Evolutionary conservation across 2,888 invertebrate species (phyloP), one percentile per base, ranked within the genome.

Genomic region (Blastobasis adustella): DNA sequence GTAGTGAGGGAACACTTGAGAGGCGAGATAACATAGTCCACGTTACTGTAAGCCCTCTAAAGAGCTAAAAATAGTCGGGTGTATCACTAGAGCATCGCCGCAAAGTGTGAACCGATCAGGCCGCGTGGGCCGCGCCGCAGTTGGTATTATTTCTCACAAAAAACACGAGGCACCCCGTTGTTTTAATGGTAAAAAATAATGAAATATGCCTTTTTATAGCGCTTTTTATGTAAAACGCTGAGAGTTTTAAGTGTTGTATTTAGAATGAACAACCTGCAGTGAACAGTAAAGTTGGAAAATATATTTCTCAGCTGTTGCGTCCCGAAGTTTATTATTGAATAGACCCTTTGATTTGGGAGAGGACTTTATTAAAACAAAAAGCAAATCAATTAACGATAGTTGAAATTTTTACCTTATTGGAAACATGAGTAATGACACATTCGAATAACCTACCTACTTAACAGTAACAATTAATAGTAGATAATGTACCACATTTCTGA

Each of bases 111-210:
- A 87, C 69, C 76, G 76, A 82, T 85, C 74, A 77, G 74, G 66
- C 63, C 60, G 82, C 83, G 85, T 86, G 82, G 83, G 85, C 61
- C 62, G 77, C 73, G 64, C 63, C 74, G 66, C 76, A 71, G 69
- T 79, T 78, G 77, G 77, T 73, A 79, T 81, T 74, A 76, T 69
- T 45, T 65, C 68, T 66, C 62, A 81, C 78, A 84, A 86, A 81
- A 84, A 87, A 83, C 79, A 73, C 67, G 70, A 70, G 82, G 73
- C 84, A 73, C 88, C 88, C 88, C 77, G 87, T 86, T 86, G 88
- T 87, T 86, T 84, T 76, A 82, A 70, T 73, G 74, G 74, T 73
- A 80, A 82, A 82, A 84, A 78, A 78, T 79, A 82, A 85, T 86
- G 84, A 86, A 84, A 80, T 84, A 83, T 83, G 78, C 73, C 70